Evolutionary conservation across 2,797 vertebrate species (phyloP), one percentile per base, ranked within the genome.

Genomic region (Anas capensis): DNA sequence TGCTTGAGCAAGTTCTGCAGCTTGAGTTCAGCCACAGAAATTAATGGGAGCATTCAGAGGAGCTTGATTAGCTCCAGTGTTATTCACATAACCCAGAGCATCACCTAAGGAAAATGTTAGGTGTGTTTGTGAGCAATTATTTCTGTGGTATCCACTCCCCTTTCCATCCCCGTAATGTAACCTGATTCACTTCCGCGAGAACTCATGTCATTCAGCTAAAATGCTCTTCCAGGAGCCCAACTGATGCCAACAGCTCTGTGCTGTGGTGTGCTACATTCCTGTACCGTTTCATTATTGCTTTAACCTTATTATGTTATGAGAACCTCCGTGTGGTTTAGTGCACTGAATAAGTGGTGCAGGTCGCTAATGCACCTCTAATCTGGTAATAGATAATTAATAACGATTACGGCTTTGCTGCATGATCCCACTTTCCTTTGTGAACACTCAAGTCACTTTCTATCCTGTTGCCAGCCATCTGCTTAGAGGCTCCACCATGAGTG

Each of bases 361-460:
- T 96, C 93, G 69, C 86, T 92, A 81, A 49, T 64, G 91, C 56
- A 68, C 69, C 95, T 95, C 87, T 95, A 89, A 93, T 93, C 86
- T 81, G 90, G 68, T 93, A 93, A 89, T 17, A 89, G 88, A 78
- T 93, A 93, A 96, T 96, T 94, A 96, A 95, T 92, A 93, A 89
- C 7, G 10, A 86, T 92, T 93, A 86, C 90, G 60, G 42, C 71
- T 85, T 78, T 1, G 2, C 86, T 27, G 33, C 42, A 44, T 51
- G 90, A 95, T 95, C 95, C 93, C 68, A 48, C 46, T 83, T 90
- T 83, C 75, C 61, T 90, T 85, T 23, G 2, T 90, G 86, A 93
- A 31, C 27, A 13, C 75, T 82, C 38, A 3, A 23, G 73, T 76
- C 78, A 21, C 60, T 95, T 56, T 56, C 70, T 61, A 75, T 79